phyloP scores from a whole-genome alignment of 2,797 vertebrate species.

The Delichon dasypus region DNA sequence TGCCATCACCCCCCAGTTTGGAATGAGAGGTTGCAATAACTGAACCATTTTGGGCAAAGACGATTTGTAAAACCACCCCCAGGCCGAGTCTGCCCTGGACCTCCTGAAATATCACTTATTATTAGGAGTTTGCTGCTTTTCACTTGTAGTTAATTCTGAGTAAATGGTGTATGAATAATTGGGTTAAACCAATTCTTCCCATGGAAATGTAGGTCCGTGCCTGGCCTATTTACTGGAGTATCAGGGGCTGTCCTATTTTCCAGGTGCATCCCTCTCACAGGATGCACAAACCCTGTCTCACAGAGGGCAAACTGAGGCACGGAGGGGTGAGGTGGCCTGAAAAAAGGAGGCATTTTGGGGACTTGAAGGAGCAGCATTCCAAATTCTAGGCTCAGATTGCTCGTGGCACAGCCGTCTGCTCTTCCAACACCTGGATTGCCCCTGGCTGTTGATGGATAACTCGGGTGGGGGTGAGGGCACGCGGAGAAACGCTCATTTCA shows the following conservation, averaged over 20 bases:
- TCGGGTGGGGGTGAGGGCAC: neutral
- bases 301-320: neutral
- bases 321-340: neutral
- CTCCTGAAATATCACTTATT: neutral
- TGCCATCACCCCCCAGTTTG: neutral
- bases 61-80: neutral
- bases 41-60: neutral
- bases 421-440: rapidly evolving
- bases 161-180: neutral
- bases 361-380: neutral
- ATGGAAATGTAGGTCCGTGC: neutral
- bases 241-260: neutral
- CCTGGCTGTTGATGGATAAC: neutral
- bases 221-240: neutral
- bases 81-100: neutral
- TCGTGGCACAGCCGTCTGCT: rapidly evolving
- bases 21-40: neutral
- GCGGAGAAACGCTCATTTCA: rapidly evolving
- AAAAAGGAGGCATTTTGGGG: neutral
- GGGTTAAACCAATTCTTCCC: neutral
- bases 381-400: neutral
- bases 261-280: neutral
- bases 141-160: neutral
- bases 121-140: neutral
- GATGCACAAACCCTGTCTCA: neutral